Base-by-base conservation (phyloP, 2,797 vertebrate genomes). In the Rhodeus uyekii region DNA sequence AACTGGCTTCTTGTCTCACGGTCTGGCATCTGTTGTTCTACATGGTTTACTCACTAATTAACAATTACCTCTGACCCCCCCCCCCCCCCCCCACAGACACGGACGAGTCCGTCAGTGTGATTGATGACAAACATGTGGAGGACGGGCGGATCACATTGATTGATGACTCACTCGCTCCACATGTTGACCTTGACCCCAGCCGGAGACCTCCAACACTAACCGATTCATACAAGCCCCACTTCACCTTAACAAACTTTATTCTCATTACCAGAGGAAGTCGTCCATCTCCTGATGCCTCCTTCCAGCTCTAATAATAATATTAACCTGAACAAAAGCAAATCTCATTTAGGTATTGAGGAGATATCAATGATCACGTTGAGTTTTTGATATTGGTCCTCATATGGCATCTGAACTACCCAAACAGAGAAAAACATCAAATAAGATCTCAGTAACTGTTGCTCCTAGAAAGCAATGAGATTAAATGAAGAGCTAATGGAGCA, bases 51-150 rank as follows among this genome's bases (percentile, higher is more conserved):
- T 73, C 65, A 86, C 79, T 87, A 82, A 87, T 87, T 84, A 87
- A 83, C 83, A 82, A 86, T 86, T 84, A 87, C 67, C 79, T 67
- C 68, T 64, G 68, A 63, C 80, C 72, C 82, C n/a, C 67, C 68
- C 19, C 16, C 19, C 27, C 16, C 44, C 8, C 48, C 0, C 50
- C 8, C 46, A 34, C 29, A 58, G 13, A 71, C 19, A 48, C 18
- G 60, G 12, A 58, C 36, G 8, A 79, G 90, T 86, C 85, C 89
- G 90, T 92, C 92, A 92, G 86, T 0, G 48, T 94, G 94, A 94
- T 94, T 90, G 92, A 94, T 94, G 92, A 91, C 92, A 85, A 92
- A 93, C 93, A 94, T 93, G 91, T 89, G 92, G 93, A 88, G 87
- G 89, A 84, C 91, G 91, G 13, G 64, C 88, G 83, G 91, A 92